Evolutionary conservation across 1,140 invertebrate species (phyloP).

Genomic region (Drosophila rufa): DNA sequence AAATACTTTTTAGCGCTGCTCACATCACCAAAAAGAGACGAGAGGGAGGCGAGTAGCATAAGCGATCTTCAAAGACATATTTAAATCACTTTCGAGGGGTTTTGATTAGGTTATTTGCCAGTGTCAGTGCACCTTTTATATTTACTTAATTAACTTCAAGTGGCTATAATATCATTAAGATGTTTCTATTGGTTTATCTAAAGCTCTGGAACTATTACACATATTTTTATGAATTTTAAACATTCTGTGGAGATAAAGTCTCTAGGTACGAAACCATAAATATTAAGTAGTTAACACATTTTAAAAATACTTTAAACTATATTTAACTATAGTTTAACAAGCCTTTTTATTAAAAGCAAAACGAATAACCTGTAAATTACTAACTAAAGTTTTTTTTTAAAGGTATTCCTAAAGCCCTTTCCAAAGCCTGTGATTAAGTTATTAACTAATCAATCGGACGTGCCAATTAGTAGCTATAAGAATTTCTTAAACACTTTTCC

Average conservation of each 20-base stretch:
- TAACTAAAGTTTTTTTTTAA: neutral
- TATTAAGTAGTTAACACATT: neutral
- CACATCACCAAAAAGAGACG: neutral
- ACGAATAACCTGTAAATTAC: neutral
- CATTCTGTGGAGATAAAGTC: no score
- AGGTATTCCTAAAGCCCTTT: neutral
- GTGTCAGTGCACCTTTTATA: conserved; percentile 1
- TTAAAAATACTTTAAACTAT: neutral
- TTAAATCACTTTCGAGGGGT: neutral
- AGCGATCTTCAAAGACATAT: conserved; percentile 12
- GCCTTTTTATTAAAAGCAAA: neutral
- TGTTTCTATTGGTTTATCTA: no score
- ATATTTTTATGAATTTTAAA: no score
- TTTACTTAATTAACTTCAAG: conserved; percentile 14
- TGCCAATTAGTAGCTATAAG: neutral
- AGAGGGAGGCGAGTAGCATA: neutral
- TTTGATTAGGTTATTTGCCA: neutral
- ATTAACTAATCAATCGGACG: neutral
- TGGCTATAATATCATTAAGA: neutral
- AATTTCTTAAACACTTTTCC: neutral
- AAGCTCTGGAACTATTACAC: no score
- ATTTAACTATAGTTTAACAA: neutral
- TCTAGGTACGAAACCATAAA: no score
- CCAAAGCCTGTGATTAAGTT: neutral
- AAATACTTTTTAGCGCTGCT: conserved; percentile 47